A percentile compares a stretch with the other conserved stretches of the same genome.
phyloP scores from a whole-genome alignment of 2,888 invertebrate genomes.

The Aricia artaxerxes region DNA sequence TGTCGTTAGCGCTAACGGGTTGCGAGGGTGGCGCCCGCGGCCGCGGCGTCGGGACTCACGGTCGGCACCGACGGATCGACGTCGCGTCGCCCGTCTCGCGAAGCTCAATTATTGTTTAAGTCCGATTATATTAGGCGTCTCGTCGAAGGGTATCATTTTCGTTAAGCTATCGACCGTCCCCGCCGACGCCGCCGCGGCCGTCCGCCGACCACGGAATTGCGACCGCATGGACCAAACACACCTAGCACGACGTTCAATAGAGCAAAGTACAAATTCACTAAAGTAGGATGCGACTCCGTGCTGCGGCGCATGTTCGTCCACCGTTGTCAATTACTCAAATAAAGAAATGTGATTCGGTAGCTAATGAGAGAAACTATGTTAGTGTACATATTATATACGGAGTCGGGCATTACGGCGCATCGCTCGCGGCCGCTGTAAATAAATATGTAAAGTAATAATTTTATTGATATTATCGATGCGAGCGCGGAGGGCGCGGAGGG shows the following conservation, averaged over 20 bases:
- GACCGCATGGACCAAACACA: slow-evolving; percentile 77
- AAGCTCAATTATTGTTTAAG: slow-evolving; percentile 27
- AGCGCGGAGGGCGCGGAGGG: slow-evolving; percentile 43
- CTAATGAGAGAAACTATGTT: slow-evolving; percentile 80
- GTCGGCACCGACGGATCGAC: slow-evolving; percentile 37
- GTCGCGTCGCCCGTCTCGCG: background rate
- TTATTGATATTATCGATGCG: slow-evolving; percentile 57
- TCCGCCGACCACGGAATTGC: slow-evolving; percentile 52
- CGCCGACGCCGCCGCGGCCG: slow-evolving; percentile 30
- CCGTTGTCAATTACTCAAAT: slow-evolving; percentile 80
- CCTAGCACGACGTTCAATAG: slow-evolving; percentile 71
- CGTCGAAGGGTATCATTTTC: background rate
- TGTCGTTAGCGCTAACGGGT: slow-evolving; percentile 60
- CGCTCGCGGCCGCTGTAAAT: slow-evolving; percentile 73
- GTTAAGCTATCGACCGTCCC: slow-evolving; percentile 33
- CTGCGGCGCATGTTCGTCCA: slow-evolving; percentile 78
- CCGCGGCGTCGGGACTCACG: slow-evolving; percentile 48
- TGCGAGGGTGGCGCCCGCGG: slow-evolving; percentile 51
- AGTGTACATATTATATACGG: slow-evolving; percentile 78
- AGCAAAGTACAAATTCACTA: slow-evolving; percentile 79
- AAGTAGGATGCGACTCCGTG: slow-evolving; percentile 71
- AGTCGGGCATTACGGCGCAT: slow-evolving; percentile 78
- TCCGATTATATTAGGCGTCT: background rate
- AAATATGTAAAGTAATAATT: slow-evolving; percentile 77
- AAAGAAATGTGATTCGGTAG: slow-evolving; percentile 81